Evolutionary conservation across 2,113 vertebrate genomes (phyloP).

Genomic region (Todiramphus saurophagus): DNA sequence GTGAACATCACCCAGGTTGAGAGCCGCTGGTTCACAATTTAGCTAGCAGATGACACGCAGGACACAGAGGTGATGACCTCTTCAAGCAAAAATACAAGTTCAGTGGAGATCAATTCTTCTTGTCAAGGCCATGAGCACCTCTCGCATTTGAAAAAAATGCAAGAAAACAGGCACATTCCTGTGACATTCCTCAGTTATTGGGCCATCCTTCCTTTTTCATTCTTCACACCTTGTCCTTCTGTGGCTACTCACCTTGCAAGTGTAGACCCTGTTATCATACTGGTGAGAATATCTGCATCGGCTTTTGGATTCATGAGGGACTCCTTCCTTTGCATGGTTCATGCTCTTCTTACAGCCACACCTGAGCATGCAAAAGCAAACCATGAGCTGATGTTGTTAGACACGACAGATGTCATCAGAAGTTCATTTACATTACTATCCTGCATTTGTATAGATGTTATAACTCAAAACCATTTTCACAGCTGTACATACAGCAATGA

Average conservation of each 20-base stretch:
- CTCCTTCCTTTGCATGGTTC: constrained; percentile 93
- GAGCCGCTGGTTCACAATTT: neutral
- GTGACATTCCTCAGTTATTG: neutral
- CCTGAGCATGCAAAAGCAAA: constrained; percentile 69
- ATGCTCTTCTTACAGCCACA: constrained; percentile 96
- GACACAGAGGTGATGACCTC: neutral
- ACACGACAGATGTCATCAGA: neutral
- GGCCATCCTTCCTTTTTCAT: neutral
- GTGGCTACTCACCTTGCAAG: constrained; percentile 87
- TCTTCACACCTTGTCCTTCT: neutral
- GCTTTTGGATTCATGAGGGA: constrained; percentile 89
- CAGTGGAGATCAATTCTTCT: neutral
- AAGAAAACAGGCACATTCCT: neutral
- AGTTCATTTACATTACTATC: neutral
- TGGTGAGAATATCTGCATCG: constrained; percentile 95
- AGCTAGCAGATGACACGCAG: neutral
- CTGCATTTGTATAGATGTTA: neutral
- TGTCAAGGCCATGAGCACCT: neutral
- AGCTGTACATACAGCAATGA: neutral
- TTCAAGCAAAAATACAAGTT: neutral
- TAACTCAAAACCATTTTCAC: neutral
- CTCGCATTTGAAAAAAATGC: neutral
- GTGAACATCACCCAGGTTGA: neutral
- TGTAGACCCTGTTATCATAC: constrained; percentile 95
- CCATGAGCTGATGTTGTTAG: neutral